Evolutionary conservation across 2,113 vertebrate species (phyloP), one percentile per base, ranked within the genome.

Genomic region (Eudyptes chrysolophus): DNA sequence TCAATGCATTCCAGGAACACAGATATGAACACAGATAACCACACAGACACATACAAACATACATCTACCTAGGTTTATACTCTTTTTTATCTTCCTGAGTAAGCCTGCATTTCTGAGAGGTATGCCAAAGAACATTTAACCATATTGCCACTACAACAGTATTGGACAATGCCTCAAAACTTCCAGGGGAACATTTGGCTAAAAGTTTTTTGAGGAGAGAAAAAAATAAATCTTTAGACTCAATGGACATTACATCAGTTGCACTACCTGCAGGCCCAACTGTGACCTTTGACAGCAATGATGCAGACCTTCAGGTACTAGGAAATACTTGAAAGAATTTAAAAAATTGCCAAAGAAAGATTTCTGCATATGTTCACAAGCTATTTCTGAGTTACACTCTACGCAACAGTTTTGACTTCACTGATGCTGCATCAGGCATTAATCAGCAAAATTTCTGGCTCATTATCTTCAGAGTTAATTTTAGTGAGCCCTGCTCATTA

Each of bases 391-490:
- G 70, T 80, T 79, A 44, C 2, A 52, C 8, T 20, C 66, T 49
- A 5, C 40, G n/a, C n/a, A 82, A 42, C 16, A 74, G 13, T 83
- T 80, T 74, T 66, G 29, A 52, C 38, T 70, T 80, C 30, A 84
- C 7, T 69, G 10, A 58, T 25, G 17, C 13, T 54, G 42, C 32
- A 40, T 65, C 40, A 84, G 51, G 42, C 34, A 89, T 61, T 66
- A 90, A 88, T 80, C 82, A 88, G 58, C 54, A 93, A 93, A 93
- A 88, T 64, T 90, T 88, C 66, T 87, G 48, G 48, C 16, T 93
- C 70, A 88, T 84, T 95, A 85, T 72, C 36, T 89, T 85, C 42
- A 69, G 34, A 78, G 25, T 58, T 76, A 88, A 76, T 80, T 92
- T 94, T 57, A 90, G 25, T 20, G 17, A 88, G 54, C 46, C 49